Evolutionary conservation across 2,797 vertebrate species (phyloP).

Genomic region (Girardinus metallicus): DNA sequence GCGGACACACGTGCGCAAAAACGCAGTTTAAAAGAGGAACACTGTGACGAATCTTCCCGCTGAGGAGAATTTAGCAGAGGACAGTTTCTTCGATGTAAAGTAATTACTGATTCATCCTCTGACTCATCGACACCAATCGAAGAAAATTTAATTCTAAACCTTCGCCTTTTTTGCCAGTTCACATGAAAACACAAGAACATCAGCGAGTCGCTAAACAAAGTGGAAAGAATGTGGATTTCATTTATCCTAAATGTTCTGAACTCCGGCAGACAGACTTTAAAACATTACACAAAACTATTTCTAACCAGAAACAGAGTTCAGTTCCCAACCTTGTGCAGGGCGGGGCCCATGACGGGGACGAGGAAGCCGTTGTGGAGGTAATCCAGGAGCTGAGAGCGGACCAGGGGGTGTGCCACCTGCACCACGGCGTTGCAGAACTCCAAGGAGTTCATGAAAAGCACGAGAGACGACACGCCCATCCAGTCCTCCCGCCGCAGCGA

Average conservation of each 20-base stretch:
- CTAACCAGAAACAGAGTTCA: neutral
- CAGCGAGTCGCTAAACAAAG: neutral
- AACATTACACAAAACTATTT: neutral
- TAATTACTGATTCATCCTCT: neutral
- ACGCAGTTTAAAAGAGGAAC: neutral
- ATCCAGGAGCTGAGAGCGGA: conserved; percentile 93
- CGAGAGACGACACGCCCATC: conserved; percentile 90
- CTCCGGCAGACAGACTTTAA: neutral
- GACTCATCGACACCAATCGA: neutral
- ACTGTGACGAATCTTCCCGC: neutral
- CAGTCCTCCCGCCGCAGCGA: conserved; percentile 93
- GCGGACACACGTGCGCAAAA: conserved; percentile 2
- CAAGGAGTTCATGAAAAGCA: conserved; percentile 96
- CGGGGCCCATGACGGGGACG: conserved; percentile 94
- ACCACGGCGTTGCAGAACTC: conserved; percentile 98
- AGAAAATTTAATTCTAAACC: neutral
- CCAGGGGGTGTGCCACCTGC: conserved; percentile 93
- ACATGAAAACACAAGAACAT: neutral
- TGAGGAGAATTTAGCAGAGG: neutral
- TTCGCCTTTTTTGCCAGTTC: neutral
- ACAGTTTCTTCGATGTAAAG: neutral
- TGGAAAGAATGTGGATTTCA: neutral
- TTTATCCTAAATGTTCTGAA: neutral
- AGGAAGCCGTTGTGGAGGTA: conserved; percentile 98
- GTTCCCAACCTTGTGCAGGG: conserved; percentile 85